phyloP scores from a whole-genome alignment of 1,140 invertebrate genomes.

The Nasonia vitripennis region DNA sequence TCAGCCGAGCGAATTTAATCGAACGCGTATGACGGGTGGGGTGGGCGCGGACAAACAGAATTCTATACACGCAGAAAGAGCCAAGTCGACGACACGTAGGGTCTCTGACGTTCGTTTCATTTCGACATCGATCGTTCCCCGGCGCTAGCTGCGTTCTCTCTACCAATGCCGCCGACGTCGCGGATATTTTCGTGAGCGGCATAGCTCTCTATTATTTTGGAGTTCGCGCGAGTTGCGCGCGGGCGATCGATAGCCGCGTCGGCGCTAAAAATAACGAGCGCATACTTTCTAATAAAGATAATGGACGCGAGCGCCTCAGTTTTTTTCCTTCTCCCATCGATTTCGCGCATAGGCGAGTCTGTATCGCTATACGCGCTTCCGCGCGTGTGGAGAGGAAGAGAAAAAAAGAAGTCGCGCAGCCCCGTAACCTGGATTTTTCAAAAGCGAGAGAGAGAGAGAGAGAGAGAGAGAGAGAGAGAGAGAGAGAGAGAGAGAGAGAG shows the following conservation, averaged over 20 bases:
- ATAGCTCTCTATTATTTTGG: slow-evolving; percentile 2
- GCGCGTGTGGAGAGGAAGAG: background rate
- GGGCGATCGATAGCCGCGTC: background rate
- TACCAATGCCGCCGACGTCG: background rate
- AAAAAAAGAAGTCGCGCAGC: background rate
- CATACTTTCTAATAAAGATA: background rate
- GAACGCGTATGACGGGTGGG: too few relatives aligned
- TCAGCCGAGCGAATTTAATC: too few relatives aligned
- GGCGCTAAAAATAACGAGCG: background rate
- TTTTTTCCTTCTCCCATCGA: background rate
- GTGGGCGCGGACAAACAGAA: too few relatives aligned
- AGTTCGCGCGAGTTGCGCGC: background rate
- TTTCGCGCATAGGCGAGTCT: too few relatives aligned
- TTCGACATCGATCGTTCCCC: slow-evolving; percentile 22
- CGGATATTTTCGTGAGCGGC: slow-evolving; percentile 20
- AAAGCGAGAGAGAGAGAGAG: background rate
- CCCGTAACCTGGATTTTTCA: slow-evolving; percentile 22
- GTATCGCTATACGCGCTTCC: background rate
- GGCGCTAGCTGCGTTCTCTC: background rate
- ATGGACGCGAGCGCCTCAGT: background rate
- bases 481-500: background rate
- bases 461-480: too few relatives aligned
- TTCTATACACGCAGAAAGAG: too few relatives aligned
- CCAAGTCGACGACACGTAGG: background rate
- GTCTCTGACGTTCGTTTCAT: slow-evolving; percentile 27